Evolutionary conservation across 2,797 vertebrate genomes (phyloP).

Genomic region (Bovichtus variegatus): DNA sequence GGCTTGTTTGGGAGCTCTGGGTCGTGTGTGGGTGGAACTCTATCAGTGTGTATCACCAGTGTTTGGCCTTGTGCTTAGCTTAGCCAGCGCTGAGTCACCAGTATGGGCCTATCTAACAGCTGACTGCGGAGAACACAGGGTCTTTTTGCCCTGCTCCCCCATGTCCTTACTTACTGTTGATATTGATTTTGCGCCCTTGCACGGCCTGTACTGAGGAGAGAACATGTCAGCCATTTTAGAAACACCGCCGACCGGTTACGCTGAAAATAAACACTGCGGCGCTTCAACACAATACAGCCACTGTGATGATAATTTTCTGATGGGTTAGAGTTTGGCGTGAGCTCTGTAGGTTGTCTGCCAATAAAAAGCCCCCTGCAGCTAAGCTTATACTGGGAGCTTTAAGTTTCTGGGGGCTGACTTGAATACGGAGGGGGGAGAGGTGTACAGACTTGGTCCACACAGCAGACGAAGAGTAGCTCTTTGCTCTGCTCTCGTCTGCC

Average conservation of each 20-base stretch:
- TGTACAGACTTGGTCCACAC: constrained; percentile 75
- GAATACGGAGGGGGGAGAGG: constrained; percentile 37
- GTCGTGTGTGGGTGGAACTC: constrained; percentile 67
- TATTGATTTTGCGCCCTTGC: constrained; percentile 56
- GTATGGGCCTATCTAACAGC: constrained; percentile 72
- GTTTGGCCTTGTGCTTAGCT: constrained; percentile 80
- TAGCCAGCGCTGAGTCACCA: constrained; percentile 76
- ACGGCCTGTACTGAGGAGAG: constrained; percentile 51
- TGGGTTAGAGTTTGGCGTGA: constrained; percentile 58
- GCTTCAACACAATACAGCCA: constrained; percentile 57
- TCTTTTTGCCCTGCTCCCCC: constrained; percentile 47
- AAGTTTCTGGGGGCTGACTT: constrained; percentile 58
- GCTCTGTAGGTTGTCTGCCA: constrained; percentile 55
- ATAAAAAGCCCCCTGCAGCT: constrained; percentile 70
- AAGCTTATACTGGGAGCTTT: constrained; percentile 55
- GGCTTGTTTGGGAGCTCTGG: constrained; percentile 71
- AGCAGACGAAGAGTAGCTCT: constrained; percentile 61
- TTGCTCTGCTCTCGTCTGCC: constrained; percentile 68
- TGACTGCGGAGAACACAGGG: constrained; percentile 72
- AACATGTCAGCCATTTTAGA: constrained; percentile 69
- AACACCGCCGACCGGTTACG: constrained; percentile 30
- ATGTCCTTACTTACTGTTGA: constrained; percentile 65
- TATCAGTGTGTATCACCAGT: constrained; percentile 66
- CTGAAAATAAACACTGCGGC: constrained; percentile 50
- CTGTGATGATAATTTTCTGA: constrained; percentile 62